Evolutionary conservation across 2,113 vertebrate genomes (phyloP).

Genomic region (Meles meles): DNA sequence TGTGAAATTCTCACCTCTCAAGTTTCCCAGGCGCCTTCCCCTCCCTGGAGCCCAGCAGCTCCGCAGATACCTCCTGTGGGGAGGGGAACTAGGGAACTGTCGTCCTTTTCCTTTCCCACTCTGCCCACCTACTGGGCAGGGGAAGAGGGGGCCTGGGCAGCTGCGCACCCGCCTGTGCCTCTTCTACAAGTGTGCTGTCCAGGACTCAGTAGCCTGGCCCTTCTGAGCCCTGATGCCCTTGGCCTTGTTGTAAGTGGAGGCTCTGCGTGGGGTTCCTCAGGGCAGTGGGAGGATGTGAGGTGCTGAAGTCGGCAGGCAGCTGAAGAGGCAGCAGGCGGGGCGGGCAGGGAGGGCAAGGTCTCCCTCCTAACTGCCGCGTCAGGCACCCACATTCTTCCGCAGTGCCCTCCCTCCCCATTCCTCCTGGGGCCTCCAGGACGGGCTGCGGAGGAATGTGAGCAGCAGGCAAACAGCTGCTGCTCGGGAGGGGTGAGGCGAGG

Average conservation of each 20-base stretch:
- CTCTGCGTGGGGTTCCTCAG: neutral
- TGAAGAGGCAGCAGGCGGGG: neutral
- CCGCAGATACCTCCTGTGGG: accelerated
- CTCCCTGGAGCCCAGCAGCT: neutral
- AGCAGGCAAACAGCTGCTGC: neutral
- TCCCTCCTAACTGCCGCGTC: too few species aligned
- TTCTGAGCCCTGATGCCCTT: slow-evolving; percentile 29
- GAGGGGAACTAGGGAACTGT: neutral
- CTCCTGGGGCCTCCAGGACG: neutral
- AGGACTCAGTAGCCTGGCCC: neutral
- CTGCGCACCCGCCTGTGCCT: neutral
- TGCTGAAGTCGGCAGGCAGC: neutral
- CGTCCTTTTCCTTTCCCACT: neutral
- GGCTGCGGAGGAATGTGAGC: neutral
- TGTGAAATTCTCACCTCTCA: slow-evolving; percentile 55
- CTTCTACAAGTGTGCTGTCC: neutral
- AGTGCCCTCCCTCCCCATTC: neutral
- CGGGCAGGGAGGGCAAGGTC: neutral
- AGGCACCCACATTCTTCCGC: neutral
- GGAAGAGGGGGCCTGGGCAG: neutral
- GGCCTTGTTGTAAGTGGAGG: neutral
- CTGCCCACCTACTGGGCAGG: neutral
- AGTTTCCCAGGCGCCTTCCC: neutral
- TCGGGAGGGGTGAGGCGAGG: neutral
- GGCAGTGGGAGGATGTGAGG: neutral